A percentile compares a stretch with the other conserved stretches of the same genome.
phyloP scores from a whole-genome alignment of 2,888 invertebrate species.

The Drosophila paranaensis region DNA sequence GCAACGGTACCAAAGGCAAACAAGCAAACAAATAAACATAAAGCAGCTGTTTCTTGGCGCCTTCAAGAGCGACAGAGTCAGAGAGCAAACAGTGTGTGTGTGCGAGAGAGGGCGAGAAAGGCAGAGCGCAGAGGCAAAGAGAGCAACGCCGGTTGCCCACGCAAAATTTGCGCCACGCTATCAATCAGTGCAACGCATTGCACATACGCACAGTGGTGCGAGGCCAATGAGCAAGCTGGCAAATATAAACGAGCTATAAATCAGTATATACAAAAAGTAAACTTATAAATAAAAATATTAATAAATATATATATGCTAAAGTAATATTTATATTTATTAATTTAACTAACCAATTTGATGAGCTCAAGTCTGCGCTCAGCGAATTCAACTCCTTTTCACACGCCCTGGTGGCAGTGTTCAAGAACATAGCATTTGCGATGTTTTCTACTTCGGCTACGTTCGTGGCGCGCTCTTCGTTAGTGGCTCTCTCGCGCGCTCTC shows the following conservation, averaged over 20 bases:
- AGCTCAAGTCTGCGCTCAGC: background rate
- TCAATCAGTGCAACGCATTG: conserved; percentile 48
- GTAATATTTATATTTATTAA: background rate
- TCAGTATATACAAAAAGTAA: background rate
- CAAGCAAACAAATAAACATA: conserved; percentile 77
- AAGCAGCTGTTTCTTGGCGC: conserved; percentile 76
- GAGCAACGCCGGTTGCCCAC: conserved; percentile 49
- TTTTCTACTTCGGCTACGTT: conserved; percentile 43
- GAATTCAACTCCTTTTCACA: background rate
- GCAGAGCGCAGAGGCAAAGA: conserved; percentile 13
- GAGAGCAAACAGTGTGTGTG: conserved; percentile 15
- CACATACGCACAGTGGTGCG: conserved; percentile 39
- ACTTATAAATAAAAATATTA: background rate
- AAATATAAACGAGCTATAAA: background rate
- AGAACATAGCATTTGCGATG: conserved; percentile 53
- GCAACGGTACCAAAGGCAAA: conserved; percentile 41
- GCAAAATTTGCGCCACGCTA: conserved; percentile 35
- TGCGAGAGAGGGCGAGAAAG: background rate
- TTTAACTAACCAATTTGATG: background rate
- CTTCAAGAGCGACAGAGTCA: conserved; percentile 20
- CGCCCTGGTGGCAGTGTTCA: conserved; percentile 26
- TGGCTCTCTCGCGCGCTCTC: conserved; percentile 20
- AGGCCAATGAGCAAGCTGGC: background rate
- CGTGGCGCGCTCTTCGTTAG: conserved; percentile 19
- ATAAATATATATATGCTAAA: background rate